These are phyloP conservation scores for Cotesia typhae DNA, from an alignment of 1,140 invertebrate genomes.

Conservation along the genomic window DNA sequence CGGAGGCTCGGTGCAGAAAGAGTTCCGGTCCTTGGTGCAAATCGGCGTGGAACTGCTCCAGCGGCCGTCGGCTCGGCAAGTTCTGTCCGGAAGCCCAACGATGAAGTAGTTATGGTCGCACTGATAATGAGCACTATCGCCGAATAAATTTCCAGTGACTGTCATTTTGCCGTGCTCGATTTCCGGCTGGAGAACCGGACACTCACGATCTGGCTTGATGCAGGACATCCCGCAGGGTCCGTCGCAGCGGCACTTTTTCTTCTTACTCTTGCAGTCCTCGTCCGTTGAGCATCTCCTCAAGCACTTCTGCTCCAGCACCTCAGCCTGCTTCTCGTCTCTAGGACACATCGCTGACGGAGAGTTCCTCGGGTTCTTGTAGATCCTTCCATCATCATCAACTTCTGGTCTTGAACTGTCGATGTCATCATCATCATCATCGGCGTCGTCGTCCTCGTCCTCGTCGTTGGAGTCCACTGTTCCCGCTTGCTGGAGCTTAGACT, in stretches of 20 bases:
- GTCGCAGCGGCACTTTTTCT: slow-evolving; percentile 96
- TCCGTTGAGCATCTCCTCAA: slow-evolving; percentile 92
- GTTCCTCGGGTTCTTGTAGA: slow-evolving; percentile 90
- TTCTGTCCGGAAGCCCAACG: slow-evolving; percentile 83
- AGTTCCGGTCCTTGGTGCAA: slow-evolving; percentile 88
- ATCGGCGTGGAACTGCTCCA: slow-evolving; percentile 89
- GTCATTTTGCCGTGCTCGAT: slow-evolving; percentile 78
- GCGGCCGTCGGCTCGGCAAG: slow-evolving; percentile 89
- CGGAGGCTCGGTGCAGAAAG: slow-evolving; percentile 87
- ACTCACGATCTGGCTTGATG: slow-evolving; percentile 93
- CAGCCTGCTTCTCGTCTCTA: slow-evolving; percentile 78
- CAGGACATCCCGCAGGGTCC: slow-evolving; percentile 96
- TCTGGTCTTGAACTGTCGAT: slow-evolving; percentile 67
- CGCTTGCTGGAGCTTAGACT: slow-evolving; percentile 58
- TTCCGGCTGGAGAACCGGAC: slow-evolving; percentile 74
- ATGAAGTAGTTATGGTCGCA: slow-evolving; percentile 88
- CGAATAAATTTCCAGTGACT: slow-evolving; percentile 79
- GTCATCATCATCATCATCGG: slow-evolving; percentile 68
- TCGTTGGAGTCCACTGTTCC: slow-evolving; percentile 57
- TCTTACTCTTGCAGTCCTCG: slow-evolving; percentile 95
- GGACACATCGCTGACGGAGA: slow-evolving; percentile 85
- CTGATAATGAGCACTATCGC: slow-evolving; percentile 80
- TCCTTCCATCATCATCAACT: slow-evolving; percentile 75
- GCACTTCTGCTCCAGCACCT: slow-evolving; percentile 80
- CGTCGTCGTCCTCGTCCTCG: slow-evolving; percentile 73